These are phyloP conservation scores for Semnornis frantzii DNA, from an alignment of 2,113 vertebrate genomes.

Conservation along the genomic window DNA sequence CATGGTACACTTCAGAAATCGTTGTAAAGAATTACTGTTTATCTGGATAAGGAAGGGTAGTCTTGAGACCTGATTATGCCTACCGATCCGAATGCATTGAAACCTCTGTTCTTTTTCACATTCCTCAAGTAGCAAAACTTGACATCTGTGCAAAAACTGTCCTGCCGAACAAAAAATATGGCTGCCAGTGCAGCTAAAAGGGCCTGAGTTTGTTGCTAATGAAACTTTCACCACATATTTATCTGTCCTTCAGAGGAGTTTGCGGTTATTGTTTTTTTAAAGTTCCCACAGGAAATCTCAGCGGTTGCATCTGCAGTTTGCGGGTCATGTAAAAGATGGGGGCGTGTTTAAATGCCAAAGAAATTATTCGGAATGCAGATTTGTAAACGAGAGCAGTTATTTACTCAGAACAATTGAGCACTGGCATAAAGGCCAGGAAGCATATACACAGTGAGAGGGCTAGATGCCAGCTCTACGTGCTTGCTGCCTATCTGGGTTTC, in stretches of 20 bases:
- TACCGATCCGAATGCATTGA: constrained; percentile 27
- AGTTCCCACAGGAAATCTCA: constrained; percentile 68
- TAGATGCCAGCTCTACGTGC: not conserved
- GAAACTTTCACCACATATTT: constrained; percentile 51
- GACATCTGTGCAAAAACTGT: constrained; percentile 61
- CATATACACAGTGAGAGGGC: not conserved
- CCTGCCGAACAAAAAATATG: constrained; percentile 58
- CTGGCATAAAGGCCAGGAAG: constrained; percentile 35
- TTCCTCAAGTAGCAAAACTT: constrained; percentile 63
- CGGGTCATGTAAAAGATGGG: constrained; percentile 41
- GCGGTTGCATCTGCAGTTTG: constrained; percentile 2
- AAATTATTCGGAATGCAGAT: constrained; percentile 65
- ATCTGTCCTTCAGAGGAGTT: constrained; percentile 46
- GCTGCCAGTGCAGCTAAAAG: constrained; percentile 5
- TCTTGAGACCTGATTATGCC: constrained; percentile 54
- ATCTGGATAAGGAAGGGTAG: constrained; percentile 60
- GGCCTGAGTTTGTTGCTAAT: constrained; percentile 13
- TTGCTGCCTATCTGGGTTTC: not conserved
- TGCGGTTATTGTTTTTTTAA: constrained; percentile 55
- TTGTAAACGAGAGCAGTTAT: constrained; percentile 13
- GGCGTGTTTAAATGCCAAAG: not conserved
- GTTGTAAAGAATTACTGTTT: constrained; percentile 66
- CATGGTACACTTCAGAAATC: constrained; percentile 66
- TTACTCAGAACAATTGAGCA: constrained; percentile 50
- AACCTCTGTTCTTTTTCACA: constrained; percentile 47